Evolutionary conservation across 1,140 invertebrate species (phyloP), one percentile per base, ranked within the genome.

Genomic region (Ruditapes philippinarum): DNA sequence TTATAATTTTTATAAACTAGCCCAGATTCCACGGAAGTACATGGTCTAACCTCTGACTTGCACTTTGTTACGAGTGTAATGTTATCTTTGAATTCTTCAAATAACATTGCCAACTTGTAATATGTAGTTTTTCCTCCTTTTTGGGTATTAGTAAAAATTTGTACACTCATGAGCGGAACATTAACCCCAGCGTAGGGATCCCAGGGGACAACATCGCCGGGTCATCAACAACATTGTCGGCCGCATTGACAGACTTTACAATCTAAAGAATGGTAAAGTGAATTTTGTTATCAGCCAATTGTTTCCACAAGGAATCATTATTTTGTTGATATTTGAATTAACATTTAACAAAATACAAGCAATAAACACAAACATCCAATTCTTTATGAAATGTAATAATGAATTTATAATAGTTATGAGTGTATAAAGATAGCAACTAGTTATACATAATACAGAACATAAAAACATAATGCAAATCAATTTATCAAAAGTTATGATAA

Each of bases 201-300:
- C n/a, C n/a, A n/a, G n/a, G n/a, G 70, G 70, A 14, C 70, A 74
- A n/a, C 70, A 74, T 40, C 49, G 17, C n/a, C 14, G n/a, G n/a
- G 22, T 74, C 11, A 12, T n/a, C 38, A 12, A 42, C 33, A n/a
- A 49, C 70, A 74, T 25, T 2, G 22, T 5, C 40, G 40, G 4
- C 38, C 40, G 49, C 70, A 74, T 28, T 38, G 45, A 25, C 70
- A 74, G 7, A 2, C n/a, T n/a, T 3, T 42, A 49, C 70, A 74
- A 28, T 74, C 70, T 74, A 40, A 14, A 74, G 38, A 7, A 45
- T 45, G 42, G 42, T 5, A 45, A 45, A 45, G 5, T 7, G 5
- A 45, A 7, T 7, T 45, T 45, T 45, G 14, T 45, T 45, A 7
- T 5, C 5, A n/a, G n/a, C n/a, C n/a, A n/a, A n/a, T n/a, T n/a